Base-by-base conservation (phyloP, 2,888 invertebrate genomes). In the Phorcus lineatus region DNA sequence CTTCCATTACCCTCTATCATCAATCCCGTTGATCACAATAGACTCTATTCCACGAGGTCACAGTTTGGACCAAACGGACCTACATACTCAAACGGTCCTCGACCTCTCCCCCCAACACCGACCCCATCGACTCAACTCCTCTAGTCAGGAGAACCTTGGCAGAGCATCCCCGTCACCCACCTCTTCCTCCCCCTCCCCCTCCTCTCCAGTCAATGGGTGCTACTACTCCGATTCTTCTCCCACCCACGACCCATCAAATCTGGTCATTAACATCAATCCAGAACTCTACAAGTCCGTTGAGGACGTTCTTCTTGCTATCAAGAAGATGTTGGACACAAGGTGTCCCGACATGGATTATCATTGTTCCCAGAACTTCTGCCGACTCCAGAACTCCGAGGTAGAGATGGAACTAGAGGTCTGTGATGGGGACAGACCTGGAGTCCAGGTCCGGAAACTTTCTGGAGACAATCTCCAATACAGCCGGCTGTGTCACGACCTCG, bases 401-500 rank as follows among this genome's bases (percentile, higher is more conserved):
- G 86, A 89, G 77, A 89, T 91, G 88, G 91, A 91, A 81, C 84
- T 91, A 53, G 90, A 91, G 79, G 89, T 91, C 7, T 88, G 88
- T 70, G 88, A 88, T 47, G 89, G 87, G 13, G 86, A 86, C 36
- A 70, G 67, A 13, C 81, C 81, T 36, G 88, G 90, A 6, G 79
- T 91, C 53, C 91, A 91, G 77, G 90, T 91, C 17, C 86, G 91
- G 40, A 84, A 89, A 78, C 89, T 91, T 66, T 90, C 91, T 7
- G 91, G 91, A n/a, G 90, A 91, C 83, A 87, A 86, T 57, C 85
- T 87, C 28, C 88, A 88, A 40, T 91, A 91, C 82, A 86, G 87
- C 55, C 87, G 88, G 76, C 83, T 91, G 22, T 91, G 91, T 82
- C 88, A 90, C 75, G 90, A 90, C 79, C 83, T 91, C 4, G 86